Evolutionary conservation across 2,797 vertebrate species (phyloP).

Genomic region (Streptopelia turtur): DNA sequence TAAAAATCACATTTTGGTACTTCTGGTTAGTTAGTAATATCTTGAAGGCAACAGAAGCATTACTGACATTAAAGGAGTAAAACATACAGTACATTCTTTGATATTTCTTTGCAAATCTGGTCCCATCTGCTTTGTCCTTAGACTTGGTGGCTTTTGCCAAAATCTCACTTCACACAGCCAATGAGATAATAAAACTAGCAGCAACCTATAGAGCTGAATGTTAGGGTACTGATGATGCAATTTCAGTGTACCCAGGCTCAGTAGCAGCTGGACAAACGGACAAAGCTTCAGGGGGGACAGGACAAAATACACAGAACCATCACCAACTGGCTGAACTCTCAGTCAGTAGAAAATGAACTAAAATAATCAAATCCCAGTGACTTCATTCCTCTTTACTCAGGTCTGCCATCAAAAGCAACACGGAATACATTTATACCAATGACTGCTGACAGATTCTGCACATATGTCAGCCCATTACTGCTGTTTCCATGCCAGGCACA

Average conservation of each 20-base stretch:
- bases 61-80: not conserved
- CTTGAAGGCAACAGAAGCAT: not conserved
- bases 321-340: not conserved
- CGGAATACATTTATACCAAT: not conserved
- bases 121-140: not conserved
- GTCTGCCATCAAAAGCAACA: not conserved
- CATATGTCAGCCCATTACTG: not conserved
- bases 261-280: not conserved
- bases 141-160: not conserved
- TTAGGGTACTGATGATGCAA: not conserved
- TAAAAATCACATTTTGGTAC: not conserved
- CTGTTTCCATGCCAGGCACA: not conserved
- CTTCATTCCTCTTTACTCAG: not conserved
- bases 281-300: not conserved
- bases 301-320: not conserved
- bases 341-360: not conserved
- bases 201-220: not conserved
- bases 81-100: not conserved
- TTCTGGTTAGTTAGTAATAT: not conserved
- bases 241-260: not conserved
- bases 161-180: not conserved
- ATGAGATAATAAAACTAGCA: not conserved
- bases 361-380: not conserved
- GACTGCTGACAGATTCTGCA: not conserved
- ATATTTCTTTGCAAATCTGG: not conserved